These are phyloP conservation scores for Empidonax alnorum DNA, from an alignment of 2,113 vertebrate genomes.

Conservation along the genomic window DNA sequence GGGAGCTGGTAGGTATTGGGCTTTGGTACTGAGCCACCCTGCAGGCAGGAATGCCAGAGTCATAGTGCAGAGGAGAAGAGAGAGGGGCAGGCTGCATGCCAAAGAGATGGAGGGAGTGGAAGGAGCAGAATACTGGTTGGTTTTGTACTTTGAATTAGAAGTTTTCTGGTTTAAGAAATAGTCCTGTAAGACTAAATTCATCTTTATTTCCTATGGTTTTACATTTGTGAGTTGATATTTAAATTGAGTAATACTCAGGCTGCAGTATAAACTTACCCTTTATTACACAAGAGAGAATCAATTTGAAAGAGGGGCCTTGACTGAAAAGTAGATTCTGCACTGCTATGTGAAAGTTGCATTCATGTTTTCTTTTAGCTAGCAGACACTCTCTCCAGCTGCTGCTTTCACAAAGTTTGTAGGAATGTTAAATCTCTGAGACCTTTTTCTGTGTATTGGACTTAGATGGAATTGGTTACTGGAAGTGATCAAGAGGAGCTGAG, in stretches of 20 bases:
- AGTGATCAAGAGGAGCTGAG: slow-evolving; percentile 32
- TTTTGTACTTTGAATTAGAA: background rate
- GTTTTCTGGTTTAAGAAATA: background rate
- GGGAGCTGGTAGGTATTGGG: background rate
- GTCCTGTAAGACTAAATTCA: background rate
- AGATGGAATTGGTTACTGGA: slow-evolving; percentile 29
- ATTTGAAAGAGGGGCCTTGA: background rate
- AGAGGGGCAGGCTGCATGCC: background rate
- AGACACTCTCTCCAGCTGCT: background rate
- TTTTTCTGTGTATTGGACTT: background rate
- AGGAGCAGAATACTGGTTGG: background rate
- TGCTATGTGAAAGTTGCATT: background rate
- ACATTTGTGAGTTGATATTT: background rate
- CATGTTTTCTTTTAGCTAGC: background rate
- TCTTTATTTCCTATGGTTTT: background rate
- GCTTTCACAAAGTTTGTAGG: background rate
- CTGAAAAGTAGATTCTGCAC: background rate
- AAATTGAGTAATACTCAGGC: background rate
- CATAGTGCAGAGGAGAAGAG: background rate
- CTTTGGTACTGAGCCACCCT: background rate
- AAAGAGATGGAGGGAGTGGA: background rate
- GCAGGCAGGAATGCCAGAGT: background rate
- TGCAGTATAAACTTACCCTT: background rate
- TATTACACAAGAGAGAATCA: background rate
- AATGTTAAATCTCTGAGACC: slow-evolving; percentile 1